phyloP scores from a whole-genome alignment of 2,888 invertebrate species.

The Temnothorax ravouxi region DNA sequence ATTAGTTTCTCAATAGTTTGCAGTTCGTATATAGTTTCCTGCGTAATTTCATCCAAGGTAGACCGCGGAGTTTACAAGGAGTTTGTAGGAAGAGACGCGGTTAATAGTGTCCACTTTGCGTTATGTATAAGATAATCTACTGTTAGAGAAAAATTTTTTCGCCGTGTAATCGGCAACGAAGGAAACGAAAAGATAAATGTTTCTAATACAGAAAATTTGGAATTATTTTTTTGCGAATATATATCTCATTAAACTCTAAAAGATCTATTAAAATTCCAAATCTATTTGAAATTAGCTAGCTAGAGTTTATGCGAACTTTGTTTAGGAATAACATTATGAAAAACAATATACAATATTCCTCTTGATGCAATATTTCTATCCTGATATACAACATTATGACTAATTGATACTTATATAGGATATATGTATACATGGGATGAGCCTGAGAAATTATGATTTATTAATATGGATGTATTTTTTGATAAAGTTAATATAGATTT shows the following conservation, averaged over 20 bases:
- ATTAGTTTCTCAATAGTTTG: slow-evolving; percentile 59
- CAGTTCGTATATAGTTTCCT: slow-evolving; percentile 56
- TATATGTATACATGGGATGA: background rate
- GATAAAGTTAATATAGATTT: background rate
- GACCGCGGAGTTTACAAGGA: slow-evolving; percentile 49
- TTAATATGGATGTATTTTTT: background rate
- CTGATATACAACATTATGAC: background rate
- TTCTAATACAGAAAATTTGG: background rate
- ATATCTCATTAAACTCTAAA: background rate
- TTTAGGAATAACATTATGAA: background rate
- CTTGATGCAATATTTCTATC: background rate
- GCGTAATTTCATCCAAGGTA: slow-evolving; percentile 56
- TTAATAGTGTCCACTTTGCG: slow-evolving; percentile 46
- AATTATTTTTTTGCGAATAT: slow-evolving; percentile 12
- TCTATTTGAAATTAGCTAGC: background rate
- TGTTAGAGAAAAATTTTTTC: background rate
- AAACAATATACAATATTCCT: background rate
- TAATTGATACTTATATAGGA: slow-evolving; percentile 12
- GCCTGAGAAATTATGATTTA: background rate
- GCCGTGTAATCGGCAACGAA: background rate
- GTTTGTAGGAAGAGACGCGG: slow-evolving; percentile 13
- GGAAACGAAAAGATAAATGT: background rate
- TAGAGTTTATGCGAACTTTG: background rate
- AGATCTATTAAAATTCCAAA: background rate
- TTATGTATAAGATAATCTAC: background rate